Evolutionary conservation across 2,113 vertebrate species (phyloP).

Genomic region (Phocoena phocoena): DNA sequence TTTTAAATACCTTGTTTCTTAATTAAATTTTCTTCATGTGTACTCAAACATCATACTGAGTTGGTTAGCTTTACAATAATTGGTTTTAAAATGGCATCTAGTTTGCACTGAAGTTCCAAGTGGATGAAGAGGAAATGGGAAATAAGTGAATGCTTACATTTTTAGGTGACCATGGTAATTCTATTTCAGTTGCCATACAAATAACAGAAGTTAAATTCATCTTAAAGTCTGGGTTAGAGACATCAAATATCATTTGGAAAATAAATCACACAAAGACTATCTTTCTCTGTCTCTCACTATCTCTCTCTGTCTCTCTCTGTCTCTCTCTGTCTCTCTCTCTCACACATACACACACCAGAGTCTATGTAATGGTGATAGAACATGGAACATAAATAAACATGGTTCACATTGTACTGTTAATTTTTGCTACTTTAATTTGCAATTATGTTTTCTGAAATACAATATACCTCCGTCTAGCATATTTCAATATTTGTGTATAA

Average conservation of each 20-base stretch:
- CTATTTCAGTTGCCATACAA: slow-evolving; percentile 16
- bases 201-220: slow-evolving; percentile 33
- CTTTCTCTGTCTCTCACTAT: background rate
- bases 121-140: slow-evolving; percentile 48
- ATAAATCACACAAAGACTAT: background rate
- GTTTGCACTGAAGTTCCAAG: slow-evolving; percentile 40
- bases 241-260: slow-evolving; percentile 2
- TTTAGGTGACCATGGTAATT: slow-evolving; percentile 52
- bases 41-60: slow-evolving; percentile 15
- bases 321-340: too few species aligned
- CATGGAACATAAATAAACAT: background rate
- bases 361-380: background rate
- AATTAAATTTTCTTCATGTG: slow-evolving; percentile 48
- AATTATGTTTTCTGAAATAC: background rate
- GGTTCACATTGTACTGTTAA: background rate
- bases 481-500: background rate
- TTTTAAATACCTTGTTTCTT: background rate
- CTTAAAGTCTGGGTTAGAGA: slow-evolving; percentile 6
- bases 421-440: background rate
- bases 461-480: background rate
- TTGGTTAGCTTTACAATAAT: slow-evolving; percentile 25
- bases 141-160: slow-evolving; percentile 57
- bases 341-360: background rate
- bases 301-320: rapidly evolving
- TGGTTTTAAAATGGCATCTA: slow-evolving; percentile 45